Evolutionary conservation across 2,797 vertebrate species (phyloP).

Genomic region (Pseudomugil tenellus): DNA sequence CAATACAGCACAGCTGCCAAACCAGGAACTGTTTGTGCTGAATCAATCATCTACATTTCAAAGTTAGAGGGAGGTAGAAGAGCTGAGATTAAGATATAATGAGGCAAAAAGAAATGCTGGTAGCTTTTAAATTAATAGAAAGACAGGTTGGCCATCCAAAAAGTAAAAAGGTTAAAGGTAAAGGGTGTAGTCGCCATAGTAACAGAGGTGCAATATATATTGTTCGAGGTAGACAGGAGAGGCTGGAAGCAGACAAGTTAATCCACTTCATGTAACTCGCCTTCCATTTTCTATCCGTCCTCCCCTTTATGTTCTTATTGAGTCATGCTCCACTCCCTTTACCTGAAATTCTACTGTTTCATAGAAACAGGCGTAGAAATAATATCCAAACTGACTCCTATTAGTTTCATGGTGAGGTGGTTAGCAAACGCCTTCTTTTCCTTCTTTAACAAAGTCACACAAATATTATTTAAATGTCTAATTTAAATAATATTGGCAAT

Average conservation of each 20-base stretch:
- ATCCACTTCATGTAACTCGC: constrained; percentile 74
- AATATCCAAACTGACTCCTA: not conserved
- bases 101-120: not conserved
- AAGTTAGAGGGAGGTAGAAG: not conserved
- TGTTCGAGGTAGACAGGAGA: constrained; percentile 66
- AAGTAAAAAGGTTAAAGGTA: constrained; percentile 11
- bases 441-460: not conserved
- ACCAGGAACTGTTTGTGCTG: constrained; percentile 4
- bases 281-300: constrained; percentile 55
- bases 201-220: constrained; percentile 43
- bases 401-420: not conserved
- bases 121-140: not conserved
- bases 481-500: not conserved
- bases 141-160: not conserved
- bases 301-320: constrained; percentile 56
- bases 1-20: not conserved
- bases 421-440: not conserved
- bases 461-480: not conserved
- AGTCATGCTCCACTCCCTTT: constrained; percentile 61
- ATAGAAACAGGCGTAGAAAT: not conserved
- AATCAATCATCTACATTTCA: constrained; percentile 21
- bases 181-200: constrained; percentile 39
- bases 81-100: not conserved
- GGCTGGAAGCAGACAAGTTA: constrained; percentile 77
- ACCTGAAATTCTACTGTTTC: constrained; percentile 18